Evolutionary conservation across 1,140 invertebrate species (phyloP), one percentile per base, ranked within the genome.

Genomic region (Drosophila lowei): DNA sequence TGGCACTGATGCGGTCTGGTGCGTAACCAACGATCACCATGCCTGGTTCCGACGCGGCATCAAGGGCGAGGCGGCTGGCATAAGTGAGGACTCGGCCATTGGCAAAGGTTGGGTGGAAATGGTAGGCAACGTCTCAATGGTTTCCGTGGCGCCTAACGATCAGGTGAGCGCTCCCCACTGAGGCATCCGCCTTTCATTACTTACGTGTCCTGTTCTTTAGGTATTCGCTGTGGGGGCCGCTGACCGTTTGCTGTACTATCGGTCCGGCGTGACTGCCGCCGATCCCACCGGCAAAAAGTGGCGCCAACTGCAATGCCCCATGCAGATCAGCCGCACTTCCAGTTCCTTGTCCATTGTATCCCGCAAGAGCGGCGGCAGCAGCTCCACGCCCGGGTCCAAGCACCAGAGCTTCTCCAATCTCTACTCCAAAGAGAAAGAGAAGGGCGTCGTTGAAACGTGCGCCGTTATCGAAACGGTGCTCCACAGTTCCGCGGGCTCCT

Each of bases 1-100:
- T 16, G 97, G 97, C 4, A 93, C 93, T n/a, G 94, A 96, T 93
- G 93, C 95, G 3, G 95, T 98, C 6, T 98, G 97, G 97, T 96
- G 95, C 66, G 92, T 98, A 6, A 96, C 95, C 49, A 95, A 96
- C 79, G 95, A 97, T 89, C 94, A 95, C 59, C 94, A 94, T 84
- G 96, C 97, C n/a, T 98, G 97, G 97, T 98, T 97, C 90, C 93
- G 97, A 72, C 95, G 97, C 92, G 97, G 97, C 23, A 94, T 98
- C 21, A 94, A 95, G 90, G 94, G 95, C 5, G 94, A 94, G 79
- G 93, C 93, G 63, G 93, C 94, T 28, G 95, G 94, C 16, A 92
- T 94, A 57, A 95, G 94, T 76, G 95, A 96, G 91, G 93, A 95
- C 84, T 91, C 95, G 48, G 94, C 95, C 25, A 94, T 94, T 78